Conservation (phyloP, 2,113 vertebrate genomes). For the Tachycineta bicolor region DNA sequence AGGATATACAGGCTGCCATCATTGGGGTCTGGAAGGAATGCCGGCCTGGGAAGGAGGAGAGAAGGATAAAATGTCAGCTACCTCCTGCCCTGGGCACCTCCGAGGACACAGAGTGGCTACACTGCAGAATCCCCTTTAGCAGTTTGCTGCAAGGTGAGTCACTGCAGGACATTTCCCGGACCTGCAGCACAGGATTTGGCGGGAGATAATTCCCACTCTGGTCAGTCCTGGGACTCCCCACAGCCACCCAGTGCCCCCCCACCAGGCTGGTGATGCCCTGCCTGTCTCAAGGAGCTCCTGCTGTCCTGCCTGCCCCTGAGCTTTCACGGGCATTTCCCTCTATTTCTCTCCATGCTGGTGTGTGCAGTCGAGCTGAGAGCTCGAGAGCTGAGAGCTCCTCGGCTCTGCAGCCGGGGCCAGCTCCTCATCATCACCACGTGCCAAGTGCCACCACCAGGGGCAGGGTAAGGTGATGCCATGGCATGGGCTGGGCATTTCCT, state of each 20-base stretch:
- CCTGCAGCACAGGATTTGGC: not conserved
- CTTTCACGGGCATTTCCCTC: not conserved
- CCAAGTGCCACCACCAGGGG: no score
- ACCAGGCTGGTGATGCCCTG: not conserved
- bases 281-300: not conserved
- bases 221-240: not conserved
- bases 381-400: not conserved
- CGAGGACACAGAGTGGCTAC: not conserved
- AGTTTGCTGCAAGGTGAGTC: not conserved
- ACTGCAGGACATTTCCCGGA: not conserved
- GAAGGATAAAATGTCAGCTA: fast-evolving
- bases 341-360: not conserved
- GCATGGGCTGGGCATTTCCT: not conserved
- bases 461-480: not conserved
- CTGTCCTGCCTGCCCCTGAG: not conserved
- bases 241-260: fast-evolving
- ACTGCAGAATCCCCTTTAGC: not conserved
- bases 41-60: conserved; percentile 75
- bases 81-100: not conserved
- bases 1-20: conserved; percentile 94
- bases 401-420: not conserved
- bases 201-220: not conserved
- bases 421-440: not conserved
- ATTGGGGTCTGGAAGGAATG: conserved; percentile 93
- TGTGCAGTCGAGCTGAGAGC: not conserved